Evolutionary conservation across 2,797 vertebrate genomes (phyloP).

Genomic region (Microcaecilia unicolor): DNA sequence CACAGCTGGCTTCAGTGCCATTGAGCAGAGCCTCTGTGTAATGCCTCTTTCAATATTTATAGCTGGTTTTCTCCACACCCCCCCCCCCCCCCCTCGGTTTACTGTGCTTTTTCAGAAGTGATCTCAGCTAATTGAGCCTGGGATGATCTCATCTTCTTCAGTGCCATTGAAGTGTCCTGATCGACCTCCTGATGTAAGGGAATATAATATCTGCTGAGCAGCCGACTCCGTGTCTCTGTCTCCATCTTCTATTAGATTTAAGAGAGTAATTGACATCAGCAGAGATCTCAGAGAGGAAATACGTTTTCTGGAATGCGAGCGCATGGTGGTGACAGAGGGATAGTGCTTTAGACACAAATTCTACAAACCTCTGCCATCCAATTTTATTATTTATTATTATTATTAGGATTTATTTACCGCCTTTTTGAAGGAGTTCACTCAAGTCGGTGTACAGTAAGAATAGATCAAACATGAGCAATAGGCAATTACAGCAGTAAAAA

Average conservation of each 20-base stretch:
- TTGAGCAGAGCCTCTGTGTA: not conserved
- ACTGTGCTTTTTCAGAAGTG: conserved; percentile 5
- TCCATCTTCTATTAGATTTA: conserved; percentile 20
- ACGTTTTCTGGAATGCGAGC: not conserved
- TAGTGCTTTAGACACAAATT: no score
- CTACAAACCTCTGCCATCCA: no score
- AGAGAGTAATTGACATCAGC: conserved; percentile 9
- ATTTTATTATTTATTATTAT: no score
- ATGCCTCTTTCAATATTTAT: conserved; percentile 9
- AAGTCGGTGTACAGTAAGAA: no score
- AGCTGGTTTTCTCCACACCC: not conserved
- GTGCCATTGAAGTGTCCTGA: conserved; percentile 40
- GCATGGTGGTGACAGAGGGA: no score
- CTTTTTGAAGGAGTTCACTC: no score
- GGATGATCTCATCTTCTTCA: conserved; percentile 49
- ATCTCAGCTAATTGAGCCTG: conserved; percentile 19
- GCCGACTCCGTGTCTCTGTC: conserved; percentile 37
- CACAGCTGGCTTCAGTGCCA: conserved; percentile 1
- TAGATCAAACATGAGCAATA: no score
- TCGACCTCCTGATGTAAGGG: conserved; percentile 37
- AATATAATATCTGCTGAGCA: conserved; percentile 29
- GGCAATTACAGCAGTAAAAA: no score
- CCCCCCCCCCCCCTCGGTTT: not conserved
- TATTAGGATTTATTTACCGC: no score
- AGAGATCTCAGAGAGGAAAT: conserved; percentile 3